phyloP scores from a whole-genome alignment of 2,888 invertebrate species.

The Drosophila fungiperda region DNA sequence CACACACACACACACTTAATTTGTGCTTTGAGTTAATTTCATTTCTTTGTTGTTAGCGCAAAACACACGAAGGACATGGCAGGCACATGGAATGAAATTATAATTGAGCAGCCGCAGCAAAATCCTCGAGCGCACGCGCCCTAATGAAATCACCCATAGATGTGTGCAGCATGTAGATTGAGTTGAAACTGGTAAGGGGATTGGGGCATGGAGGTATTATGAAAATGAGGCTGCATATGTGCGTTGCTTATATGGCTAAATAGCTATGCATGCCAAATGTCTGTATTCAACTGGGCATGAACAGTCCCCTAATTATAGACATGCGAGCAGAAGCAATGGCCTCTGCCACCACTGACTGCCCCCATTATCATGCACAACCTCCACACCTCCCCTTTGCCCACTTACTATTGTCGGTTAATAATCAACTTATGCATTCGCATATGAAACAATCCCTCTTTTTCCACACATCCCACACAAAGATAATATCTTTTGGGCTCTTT shows the following conservation, averaged over 20 bases:
- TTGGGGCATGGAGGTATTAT: not conserved
- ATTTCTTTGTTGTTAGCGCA: slow-evolving; percentile 76
- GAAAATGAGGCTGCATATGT: slow-evolving; percentile 33
- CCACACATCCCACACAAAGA: slow-evolving; percentile 21
- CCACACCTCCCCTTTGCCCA: not conserved
- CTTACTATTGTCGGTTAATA: slow-evolving; percentile 61
- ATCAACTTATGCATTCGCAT: slow-evolving; percentile 70
- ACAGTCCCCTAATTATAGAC: slow-evolving; percentile 71
- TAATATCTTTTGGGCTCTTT: slow-evolving; percentile 61
- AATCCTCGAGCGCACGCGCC: slow-evolving; percentile 68
- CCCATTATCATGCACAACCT: not conserved
- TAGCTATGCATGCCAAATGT: slow-evolving; percentile 76
- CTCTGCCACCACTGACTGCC: not conserved
- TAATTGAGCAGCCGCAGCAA: slow-evolving; percentile 69
- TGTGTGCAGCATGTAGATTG: slow-evolving; percentile 7
- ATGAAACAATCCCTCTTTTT: slow-evolving; percentile 13
- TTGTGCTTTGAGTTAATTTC: slow-evolving; percentile 76
- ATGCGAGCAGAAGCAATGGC: slow-evolving; percentile 43
- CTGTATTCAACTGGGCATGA: slow-evolving; percentile 72
- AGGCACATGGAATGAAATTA: slow-evolving; percentile 65
- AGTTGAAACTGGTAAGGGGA: not conserved
- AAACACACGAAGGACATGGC: slow-evolving; percentile 55
- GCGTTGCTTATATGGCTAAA: slow-evolving; percentile 59
- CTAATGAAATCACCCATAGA: slow-evolving; percentile 59
- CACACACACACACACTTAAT: slow-evolving; percentile 41